Percentiles rank a stretch among this genome's conserved stretches.
Evolutionary conservation across 2,113 vertebrate genomes (phyloP).

Genomic region (Apaloderma vittatum): DNA sequence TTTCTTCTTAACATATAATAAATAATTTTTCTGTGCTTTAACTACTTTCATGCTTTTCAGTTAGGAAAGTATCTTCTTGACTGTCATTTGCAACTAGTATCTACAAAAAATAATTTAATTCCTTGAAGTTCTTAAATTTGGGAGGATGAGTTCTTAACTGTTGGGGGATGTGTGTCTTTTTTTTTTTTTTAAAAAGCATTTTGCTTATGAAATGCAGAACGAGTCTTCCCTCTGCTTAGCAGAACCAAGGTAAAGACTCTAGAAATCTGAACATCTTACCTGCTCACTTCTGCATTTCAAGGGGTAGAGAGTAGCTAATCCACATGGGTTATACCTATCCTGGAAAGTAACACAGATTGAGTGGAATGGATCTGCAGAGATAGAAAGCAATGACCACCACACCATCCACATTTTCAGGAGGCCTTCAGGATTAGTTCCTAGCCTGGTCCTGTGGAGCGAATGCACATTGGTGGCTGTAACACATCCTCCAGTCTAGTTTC

Average conservation of each 20-base stretch:
- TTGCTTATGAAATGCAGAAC: neutral
- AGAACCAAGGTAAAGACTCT: neutral
- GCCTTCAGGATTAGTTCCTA: neutral
- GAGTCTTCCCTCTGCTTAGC: neutral
- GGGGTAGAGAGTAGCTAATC: neutral
- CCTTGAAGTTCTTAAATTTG: neutral
- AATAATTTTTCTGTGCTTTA: neutral
- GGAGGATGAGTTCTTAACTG: neutral
- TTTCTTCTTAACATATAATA: neutral
- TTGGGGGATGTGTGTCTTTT: rapidly evolving
- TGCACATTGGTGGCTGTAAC: neutral
- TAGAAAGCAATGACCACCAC: rapidly evolving
- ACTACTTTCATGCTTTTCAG: neutral
- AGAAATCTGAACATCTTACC: neutral
- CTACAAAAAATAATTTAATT: neutral
- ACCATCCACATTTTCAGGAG: neutral
- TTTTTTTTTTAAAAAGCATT: neutral
- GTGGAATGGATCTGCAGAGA: neutral
- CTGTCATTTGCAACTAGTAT: neutral
- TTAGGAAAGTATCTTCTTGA: neutral
- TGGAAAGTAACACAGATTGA: neutral
- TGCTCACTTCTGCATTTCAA: neutral
- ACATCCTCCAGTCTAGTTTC: neutral
- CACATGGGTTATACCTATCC: neutral
- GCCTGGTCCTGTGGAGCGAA: neutral